Percentiles rank a stretch among this genome's conserved stretches.
These are phyloP conservation scores for Anguilla obscura DNA, from an alignment of 2,797 vertebrate genomes.

Conservation along the genomic window DNA sequence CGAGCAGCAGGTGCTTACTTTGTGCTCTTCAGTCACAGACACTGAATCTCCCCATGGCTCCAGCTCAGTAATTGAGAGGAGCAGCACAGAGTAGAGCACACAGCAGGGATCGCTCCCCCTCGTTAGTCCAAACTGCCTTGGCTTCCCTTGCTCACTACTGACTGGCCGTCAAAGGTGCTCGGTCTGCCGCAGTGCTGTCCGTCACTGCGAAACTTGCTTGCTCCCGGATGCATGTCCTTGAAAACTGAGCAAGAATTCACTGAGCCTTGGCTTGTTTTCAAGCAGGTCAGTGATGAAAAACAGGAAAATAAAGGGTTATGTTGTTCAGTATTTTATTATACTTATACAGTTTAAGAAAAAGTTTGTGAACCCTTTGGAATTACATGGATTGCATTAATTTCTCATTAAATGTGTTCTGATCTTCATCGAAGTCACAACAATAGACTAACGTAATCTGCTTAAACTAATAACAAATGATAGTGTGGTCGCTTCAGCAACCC, in stretches of 20 bases:
- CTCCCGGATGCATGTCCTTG: background rate
- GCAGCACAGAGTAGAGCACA: background rate
- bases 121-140: background rate
- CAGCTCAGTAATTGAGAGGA: background rate
- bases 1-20: background rate
- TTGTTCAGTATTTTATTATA: background rate
- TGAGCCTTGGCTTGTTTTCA: background rate
- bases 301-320: background rate
- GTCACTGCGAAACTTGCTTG: background rate
- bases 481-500: too few relatives aligned
- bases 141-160: background rate
- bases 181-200: background rate
- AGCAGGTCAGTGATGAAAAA: background rate
- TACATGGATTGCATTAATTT: too few relatives aligned
- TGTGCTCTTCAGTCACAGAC: background rate
- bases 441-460: too few relatives aligned
- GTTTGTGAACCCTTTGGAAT: too few relatives aligned
- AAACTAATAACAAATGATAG: too few relatives aligned
- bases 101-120: background rate
- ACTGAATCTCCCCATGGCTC: background rate
- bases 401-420: too few relatives aligned
- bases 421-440: too few relatives aligned
- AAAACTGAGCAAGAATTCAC: background rate
- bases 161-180: background rate
- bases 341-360: background rate